A percentile compares a stretch with the other conserved stretches of the same genome.
phyloP scores from a whole-genome alignment of 2,888 invertebrate species.

The Uropetala carovei region DNA sequence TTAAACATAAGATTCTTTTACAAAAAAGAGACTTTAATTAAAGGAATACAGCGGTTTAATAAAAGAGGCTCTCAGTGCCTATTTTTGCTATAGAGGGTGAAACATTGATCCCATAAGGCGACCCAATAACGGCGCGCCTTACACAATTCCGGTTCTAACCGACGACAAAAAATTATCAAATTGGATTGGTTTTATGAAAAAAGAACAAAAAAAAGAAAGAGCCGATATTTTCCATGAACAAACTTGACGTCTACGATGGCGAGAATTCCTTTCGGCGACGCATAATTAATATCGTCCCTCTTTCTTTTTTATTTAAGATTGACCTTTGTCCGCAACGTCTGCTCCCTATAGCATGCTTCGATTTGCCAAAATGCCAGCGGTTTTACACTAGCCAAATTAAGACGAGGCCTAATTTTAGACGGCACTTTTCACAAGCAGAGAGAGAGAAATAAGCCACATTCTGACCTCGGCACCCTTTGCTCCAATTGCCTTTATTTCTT shows the following conservation, averaged over 20 bases:
- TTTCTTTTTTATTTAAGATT: not conserved
- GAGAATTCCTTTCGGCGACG: conserved; percentile 40
- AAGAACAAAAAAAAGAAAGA: not conserved
- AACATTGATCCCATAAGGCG: not conserved
- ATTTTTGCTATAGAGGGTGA: not conserved
- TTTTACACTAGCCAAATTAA: not conserved
- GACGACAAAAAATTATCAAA: not conserved
- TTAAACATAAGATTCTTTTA: too few species aligned
- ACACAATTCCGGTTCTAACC: not conserved
- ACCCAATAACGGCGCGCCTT: not conserved
- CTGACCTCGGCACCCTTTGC: not conserved
- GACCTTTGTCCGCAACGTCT: conserved; percentile 22
- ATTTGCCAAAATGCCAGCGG: not conserved
- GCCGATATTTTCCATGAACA: not conserved
- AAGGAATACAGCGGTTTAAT: too few species aligned
- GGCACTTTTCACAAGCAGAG: not conserved
- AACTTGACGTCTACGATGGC: conserved; percentile 9
- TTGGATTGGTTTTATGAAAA: not conserved
- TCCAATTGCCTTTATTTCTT: not conserved
- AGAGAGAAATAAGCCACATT: not conserved
- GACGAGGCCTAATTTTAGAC: conserved; percentile 16
- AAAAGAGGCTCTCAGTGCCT: too few species aligned
- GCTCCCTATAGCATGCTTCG: not conserved
- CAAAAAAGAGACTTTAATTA: too few species aligned
- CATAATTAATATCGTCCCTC: conserved; percentile 39